phyloP scores from a whole-genome alignment of 2,113 vertebrate species.

The Pelvicachromis taeniatus region DNA sequence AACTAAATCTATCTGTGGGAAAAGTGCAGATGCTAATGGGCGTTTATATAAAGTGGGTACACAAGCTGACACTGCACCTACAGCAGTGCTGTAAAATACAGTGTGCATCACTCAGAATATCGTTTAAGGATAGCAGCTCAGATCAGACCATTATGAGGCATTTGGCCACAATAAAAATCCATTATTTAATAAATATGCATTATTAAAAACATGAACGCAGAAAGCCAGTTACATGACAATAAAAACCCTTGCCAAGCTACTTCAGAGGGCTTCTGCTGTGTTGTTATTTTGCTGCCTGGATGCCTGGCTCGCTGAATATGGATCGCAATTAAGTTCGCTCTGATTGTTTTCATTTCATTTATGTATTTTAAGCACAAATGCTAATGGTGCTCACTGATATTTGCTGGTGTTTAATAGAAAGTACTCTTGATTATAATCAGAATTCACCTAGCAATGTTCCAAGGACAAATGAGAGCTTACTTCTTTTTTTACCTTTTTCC shows the following conservation, averaged over 20 bases:
- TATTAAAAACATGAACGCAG: slow-evolving; percentile 2
- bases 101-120: background rate
- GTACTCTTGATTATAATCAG: background rate
- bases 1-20: background rate
- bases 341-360: slow-evolving; percentile 4
- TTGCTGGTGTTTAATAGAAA: background rate
- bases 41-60: background rate
- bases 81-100: background rate
- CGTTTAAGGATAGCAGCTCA: background rate
- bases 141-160: slow-evolving; percentile 6
- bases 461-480: background rate
- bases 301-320: background rate
- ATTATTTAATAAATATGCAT: slow-evolving; percentile 23
- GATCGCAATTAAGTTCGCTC: background rate
- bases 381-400: slow-evolving; percentile 1
- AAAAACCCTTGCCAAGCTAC: background rate
- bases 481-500: background rate
- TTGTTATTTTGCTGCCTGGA: background rate
- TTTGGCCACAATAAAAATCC: slow-evolving; percentile 3
- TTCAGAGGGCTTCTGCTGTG: background rate
- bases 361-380: slow-evolving; percentile 8
- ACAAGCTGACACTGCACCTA: background rate
- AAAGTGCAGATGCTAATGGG: slow-evolving; percentile 29
- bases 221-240: background rate
- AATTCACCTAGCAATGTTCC: background rate